Base-by-base conservation (phyloP, 2,888 invertebrate species). In the Pemphredon lugubris region DNA sequence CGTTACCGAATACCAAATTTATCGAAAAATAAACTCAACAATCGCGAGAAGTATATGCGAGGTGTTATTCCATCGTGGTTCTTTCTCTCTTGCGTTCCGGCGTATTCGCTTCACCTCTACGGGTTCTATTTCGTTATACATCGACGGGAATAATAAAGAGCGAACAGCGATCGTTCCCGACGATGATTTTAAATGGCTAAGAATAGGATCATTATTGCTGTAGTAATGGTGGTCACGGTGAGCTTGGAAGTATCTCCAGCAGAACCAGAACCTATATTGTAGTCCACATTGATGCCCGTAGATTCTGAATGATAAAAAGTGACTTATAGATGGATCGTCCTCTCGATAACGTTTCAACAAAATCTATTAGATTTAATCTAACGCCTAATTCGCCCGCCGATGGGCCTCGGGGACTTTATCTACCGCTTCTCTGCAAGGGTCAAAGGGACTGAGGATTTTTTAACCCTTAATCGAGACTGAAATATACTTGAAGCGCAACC, bases 231-330 rank as follows among this genome's bases (percentile, higher is more conserved):
- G 85, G 82, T 84, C 85, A 88, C 83, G 83, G 84, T 78, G 84
- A 87, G 84, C 84, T 86, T 87, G 86, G 83, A 77, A 83, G 85
- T 83, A 82, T 83, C 86, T 84, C 88, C 89, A 85, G 84, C 67
- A 66, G 57, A 81, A 81, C n/a, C n/a, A n/a, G 82, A 75, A 80
- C 77, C 54, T 81, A 84, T 59, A 81, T 82, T 74, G 84, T 84
- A 83, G 85, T 89, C 87, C 87, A 81, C 77, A 80, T 82, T 77
- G 83, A 60, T 75, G 85, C 81, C 85, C 81, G 82, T 72, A 82
- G 88, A 86, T 85, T 89, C 88, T 90, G 84, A 85, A 89, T 88
- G 86, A 86, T 88, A 88, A 88, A 86, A 85, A 85, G 79, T 80
- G 79, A 79, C 84, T 82, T 83, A 74, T 83, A 79, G 75, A 85